Percentiles rank a stretch among this genome's conserved stretches.
phyloP scores from a whole-genome alignment of 2,797 vertebrate genomes.

The Bradypus variegatus region DNA sequence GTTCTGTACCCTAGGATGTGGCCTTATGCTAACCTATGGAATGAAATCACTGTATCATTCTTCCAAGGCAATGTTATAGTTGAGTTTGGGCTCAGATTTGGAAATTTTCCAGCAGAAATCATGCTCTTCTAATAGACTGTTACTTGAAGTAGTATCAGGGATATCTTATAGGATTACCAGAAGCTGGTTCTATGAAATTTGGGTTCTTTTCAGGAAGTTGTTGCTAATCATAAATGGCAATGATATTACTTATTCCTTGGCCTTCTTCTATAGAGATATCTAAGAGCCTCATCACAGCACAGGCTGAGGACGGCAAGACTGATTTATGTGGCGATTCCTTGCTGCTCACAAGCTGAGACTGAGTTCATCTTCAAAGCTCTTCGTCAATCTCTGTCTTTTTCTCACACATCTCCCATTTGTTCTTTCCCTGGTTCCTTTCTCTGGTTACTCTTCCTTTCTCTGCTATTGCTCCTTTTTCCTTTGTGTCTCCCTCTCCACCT shows the following conservation, averaged over 20 bases:
- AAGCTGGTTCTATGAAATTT: conserved; percentile 36
- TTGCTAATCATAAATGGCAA: conserved; percentile 15
- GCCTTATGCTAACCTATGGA: conserved; percentile 27
- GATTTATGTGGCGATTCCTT: not conserved
- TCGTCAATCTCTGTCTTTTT: not conserved
- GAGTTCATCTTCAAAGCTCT: not conserved
- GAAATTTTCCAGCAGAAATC: conserved; percentile 35
- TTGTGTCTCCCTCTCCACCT: not conserved
- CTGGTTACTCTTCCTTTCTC: not conserved
- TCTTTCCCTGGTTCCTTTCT: not conserved
- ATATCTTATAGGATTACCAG: not conserved
- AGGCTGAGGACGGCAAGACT: not conserved
- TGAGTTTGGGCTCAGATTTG: conserved; percentile 34
- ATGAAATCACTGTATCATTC: conserved; percentile 47
- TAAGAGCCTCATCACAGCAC: not conserved
- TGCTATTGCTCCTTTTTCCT: not conserved
- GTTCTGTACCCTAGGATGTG: conserved; percentile 41
- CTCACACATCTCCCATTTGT: not conserved
- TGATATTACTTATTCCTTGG: not conserved
- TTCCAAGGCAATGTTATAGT: conserved; percentile 42
- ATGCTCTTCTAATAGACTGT: not conserved
- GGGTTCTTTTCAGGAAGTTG: not conserved
- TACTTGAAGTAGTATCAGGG: not conserved
- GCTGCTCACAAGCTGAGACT: not conserved
- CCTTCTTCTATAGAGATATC: not conserved